phyloP scores from a whole-genome alignment of 1,140 invertebrate species.

The Samia ricini region DNA sequence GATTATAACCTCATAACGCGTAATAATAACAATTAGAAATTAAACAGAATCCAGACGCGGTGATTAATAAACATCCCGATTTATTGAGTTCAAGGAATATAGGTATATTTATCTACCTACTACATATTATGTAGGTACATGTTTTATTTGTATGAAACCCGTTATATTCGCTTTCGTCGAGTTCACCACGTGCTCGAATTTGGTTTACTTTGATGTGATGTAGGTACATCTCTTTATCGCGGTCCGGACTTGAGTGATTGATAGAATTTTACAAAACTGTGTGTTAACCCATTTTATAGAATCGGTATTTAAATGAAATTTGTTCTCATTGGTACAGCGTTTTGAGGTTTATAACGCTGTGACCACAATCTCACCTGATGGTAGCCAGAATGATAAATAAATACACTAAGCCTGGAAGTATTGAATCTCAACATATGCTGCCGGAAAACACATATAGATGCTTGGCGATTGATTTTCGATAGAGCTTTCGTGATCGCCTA shows the following conservation, averaged over 20 bases:
- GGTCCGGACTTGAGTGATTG: neutral
- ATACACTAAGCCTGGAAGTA: no score
- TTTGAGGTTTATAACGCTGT: no score
- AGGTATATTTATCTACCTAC: no score
- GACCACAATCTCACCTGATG: no score
- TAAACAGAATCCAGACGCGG: slow-evolving; percentile 16
- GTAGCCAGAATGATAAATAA: no score
- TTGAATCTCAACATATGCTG: no score
- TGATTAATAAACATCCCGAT: slow-evolving; percentile 6
- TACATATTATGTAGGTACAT: no score
- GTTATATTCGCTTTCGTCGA: neutral
- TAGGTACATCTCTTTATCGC: neutral
- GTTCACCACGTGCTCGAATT: neutral
- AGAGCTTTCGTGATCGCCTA: no score
- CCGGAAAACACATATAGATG: no score
- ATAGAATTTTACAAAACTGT: neutral
- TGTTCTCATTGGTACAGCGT: no score
- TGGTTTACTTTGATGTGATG: neutral
- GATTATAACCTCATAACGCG: neutral
- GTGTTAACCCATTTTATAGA: neutral
- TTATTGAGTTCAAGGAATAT: slow-evolving; percentile 1
- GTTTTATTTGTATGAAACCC: neutral
- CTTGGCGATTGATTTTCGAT: no score
- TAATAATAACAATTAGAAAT: slow-evolving; percentile 20
- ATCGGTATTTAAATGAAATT: neutral